Base-by-base conservation (phyloP, 2,113 vertebrate genomes). In the Eulacestoma nigropectus region DNA sequence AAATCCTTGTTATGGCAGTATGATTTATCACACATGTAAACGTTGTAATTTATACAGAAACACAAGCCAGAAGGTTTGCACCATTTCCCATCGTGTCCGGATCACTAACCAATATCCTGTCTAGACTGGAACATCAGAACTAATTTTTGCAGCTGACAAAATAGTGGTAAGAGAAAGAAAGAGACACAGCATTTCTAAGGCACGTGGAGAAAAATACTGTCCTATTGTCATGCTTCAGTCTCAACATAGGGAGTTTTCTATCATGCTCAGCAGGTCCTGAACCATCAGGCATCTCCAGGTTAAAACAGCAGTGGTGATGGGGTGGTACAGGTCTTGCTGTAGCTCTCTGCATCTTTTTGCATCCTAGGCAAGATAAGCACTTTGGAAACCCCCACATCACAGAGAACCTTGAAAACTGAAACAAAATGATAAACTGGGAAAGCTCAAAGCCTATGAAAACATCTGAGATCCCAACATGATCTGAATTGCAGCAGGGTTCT, bases 291-390 rank as follows among this genome's bases (percentile, higher is more conserved):
- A 63, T 7, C 52, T 68, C 67, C 13, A 35, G 62, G 37, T 16
- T 65, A 69, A 42, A 69, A 20, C 12, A 35, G 20, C 16, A 2
- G 16, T 9, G 10, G 15, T 33, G n/a, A 53, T 6, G 6, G 16
- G 30, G 13, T 22, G 25, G 41, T 4, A 12, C 1, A 0, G 32
- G 32, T 30, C 52, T 41, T 1, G 0, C n/a, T 46, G 63, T 13
- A 37, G 42, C 47, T 74, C 21, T 19, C 69, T 53, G 25, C 60
- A 56, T 18, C 67, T 33, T 50, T 41, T 72, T 55, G 27, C 60
- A 33, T 39, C 47, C 32, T 16, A 7, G 6, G 29, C 25, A 59
- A 46, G 62, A 37, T 4, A 37, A 68, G 46, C 2, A 4, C 42
- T 62, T 29, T 37, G 59, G 68, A 63, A 75, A 83, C 16, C 27